Percentiles rank a stretch among this genome's conserved stretches.
phyloP scores from a whole-genome alignment of 1,140 invertebrate genomes.

The Babylonia areolata region DNA sequence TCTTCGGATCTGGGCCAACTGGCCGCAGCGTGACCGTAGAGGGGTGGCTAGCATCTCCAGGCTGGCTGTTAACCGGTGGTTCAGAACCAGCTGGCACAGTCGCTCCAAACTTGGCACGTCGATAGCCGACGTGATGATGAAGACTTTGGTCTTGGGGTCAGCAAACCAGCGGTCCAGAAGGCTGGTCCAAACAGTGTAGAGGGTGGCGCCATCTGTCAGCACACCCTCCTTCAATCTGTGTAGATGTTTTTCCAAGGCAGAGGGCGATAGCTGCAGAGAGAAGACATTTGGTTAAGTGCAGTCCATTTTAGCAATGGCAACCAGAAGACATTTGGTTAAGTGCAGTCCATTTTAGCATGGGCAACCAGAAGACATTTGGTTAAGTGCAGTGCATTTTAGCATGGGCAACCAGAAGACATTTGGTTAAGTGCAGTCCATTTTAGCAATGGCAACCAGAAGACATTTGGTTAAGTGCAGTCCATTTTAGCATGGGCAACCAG shows the following conservation, averaged over 20 bases:
- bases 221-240: constrained; percentile 41
- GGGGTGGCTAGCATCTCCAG: constrained; percentile 62
- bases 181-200: constrained; percentile 65
- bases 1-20: constrained; percentile 57
- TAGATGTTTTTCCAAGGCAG: constrained; percentile 42
- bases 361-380: neutral
- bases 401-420: neutral
- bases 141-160: constrained; percentile 54
- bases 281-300: neutral
- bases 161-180: constrained; percentile 61
- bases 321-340: neutral
- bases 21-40: constrained; percentile 45
- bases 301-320: neutral
- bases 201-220: constrained; percentile 35
- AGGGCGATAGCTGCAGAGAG: constrained; percentile 18
- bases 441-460: neutral
- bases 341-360: neutral
- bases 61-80: constrained; percentile 57
- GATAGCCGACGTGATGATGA: constrained; percentile 61
- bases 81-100: constrained; percentile 57
- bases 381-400: neutral
- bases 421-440: neutral
- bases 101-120: constrained; percentile 57
- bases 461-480: no score
- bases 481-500: no score